Percentiles rank a stretch among this genome's conserved stretches.
Evolutionary conservation across 2,888 invertebrate species (phyloP).

Genomic region (Drosophila kokeensis): DNA sequence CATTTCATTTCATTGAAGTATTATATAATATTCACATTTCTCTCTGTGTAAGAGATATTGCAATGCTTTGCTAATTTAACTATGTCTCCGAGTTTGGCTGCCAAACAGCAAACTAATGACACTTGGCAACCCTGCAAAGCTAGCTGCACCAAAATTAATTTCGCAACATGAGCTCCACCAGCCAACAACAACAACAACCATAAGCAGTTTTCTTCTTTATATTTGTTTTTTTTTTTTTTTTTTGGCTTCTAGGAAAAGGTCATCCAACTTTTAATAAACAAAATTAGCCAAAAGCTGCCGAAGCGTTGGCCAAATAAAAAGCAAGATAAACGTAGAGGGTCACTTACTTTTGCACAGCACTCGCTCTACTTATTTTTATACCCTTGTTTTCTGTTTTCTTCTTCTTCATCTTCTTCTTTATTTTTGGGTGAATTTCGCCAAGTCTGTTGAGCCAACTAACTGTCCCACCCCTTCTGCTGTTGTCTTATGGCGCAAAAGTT

Average conservation of each 20-base stretch:
- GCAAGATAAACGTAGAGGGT: constrained; percentile 64
- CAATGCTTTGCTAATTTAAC: constrained; percentile 81
- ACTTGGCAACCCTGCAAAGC: constrained; percentile 66
- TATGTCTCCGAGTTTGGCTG: constrained; percentile 68
- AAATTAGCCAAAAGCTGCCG: constrained; percentile 69
- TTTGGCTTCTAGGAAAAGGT: constrained; percentile 41
- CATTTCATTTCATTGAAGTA: no score
- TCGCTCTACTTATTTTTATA: constrained; percentile 1
- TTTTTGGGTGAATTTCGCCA: constrained; percentile 7
- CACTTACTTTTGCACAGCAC: constrained; percentile 30
- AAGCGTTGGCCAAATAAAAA: constrained; percentile 70
- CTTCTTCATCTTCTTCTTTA: background rate
- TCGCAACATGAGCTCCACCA: constrained; percentile 43
- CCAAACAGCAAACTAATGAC: constrained; percentile 78
- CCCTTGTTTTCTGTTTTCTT: background rate
- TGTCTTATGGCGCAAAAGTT: constrained; percentile 39
- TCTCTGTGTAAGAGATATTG: constrained; percentile 44
- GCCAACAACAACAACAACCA: constrained; percentile 12
- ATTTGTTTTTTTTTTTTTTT: background rate
- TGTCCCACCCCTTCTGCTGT: background rate
- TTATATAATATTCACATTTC: background rate
- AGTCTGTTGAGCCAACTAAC: constrained; percentile 29
- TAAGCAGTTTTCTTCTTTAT: background rate
- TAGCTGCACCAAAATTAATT: constrained; percentile 70
- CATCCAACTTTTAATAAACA: constrained; percentile 80